Evolutionary conservation across 2,797 vertebrate genomes (phyloP).

Genomic region (Etheostoma nigrum): DNA sequence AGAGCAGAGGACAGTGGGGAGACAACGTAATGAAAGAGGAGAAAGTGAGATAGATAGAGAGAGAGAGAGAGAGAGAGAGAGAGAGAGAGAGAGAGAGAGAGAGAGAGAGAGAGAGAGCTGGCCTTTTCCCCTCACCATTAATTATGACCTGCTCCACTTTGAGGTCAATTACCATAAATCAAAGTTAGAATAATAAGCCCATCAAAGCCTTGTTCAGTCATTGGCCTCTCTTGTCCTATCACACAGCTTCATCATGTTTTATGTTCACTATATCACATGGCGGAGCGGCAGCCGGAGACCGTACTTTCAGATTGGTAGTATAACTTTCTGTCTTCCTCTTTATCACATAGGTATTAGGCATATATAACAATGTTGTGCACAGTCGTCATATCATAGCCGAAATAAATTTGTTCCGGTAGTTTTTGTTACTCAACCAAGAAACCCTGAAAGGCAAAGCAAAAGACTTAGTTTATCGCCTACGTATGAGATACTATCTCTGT

Average conservation of each 20-base stretch:
- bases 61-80: background rate
- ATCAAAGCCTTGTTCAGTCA: constrained; percentile 76
- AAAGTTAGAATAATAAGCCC: constrained; percentile 78
- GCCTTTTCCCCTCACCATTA: constrained; percentile 75
- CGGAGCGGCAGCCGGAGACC: constrained; percentile 26
- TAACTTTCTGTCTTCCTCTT: background rate
- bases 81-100: background rate
- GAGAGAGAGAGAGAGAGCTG: constrained; percentile 23
- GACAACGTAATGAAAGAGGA: constrained; percentile 9
- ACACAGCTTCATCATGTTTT: constrained; percentile 76
- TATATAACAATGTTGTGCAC: background rate
- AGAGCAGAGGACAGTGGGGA: background rate
- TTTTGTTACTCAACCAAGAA: background rate
- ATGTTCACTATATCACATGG: constrained; percentile 60
- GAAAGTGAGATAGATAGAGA: background rate
- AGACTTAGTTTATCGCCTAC: no score
- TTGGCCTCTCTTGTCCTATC: constrained; percentile 74
- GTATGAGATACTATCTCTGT: no score
- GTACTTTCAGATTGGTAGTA: no score
- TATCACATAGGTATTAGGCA: background rate
- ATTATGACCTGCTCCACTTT: constrained; percentile 75
- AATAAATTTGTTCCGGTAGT: background rate
- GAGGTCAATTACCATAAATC: constrained; percentile 84
- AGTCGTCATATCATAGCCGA: background rate
- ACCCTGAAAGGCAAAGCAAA: no score